Percentiles rank a stretch among this genome's conserved stretches.
Evolutionary conservation across 2,113 vertebrate genomes (phyloP).

Genomic region (Xyliphius kryptos): DNA sequence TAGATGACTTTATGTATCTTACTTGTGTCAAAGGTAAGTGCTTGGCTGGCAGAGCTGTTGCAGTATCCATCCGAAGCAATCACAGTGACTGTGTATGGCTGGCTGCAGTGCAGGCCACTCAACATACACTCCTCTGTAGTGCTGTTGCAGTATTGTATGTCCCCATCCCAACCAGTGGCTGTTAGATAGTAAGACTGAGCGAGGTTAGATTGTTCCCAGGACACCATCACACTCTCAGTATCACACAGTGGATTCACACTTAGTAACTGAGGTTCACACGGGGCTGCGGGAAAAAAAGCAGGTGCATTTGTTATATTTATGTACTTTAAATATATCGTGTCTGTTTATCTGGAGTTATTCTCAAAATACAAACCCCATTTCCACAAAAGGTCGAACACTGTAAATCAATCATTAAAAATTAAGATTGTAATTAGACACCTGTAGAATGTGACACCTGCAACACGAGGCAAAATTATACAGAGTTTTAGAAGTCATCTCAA

Average conservation of each 20-base stretch:
- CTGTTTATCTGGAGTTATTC: no score
- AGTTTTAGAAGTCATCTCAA: no score
- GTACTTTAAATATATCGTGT: no score
- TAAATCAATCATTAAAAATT: no score
- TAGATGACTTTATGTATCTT: no score
- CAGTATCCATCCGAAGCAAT: slow-evolving; percentile 52
- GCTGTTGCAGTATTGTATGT: slow-evolving; percentile 40
- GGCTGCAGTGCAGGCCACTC: slow-evolving; percentile 54
- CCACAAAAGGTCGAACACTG: no score
- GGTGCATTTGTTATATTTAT: no score
- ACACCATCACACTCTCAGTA: slow-evolving; percentile 35
- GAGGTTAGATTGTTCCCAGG: slow-evolving; percentile 52
- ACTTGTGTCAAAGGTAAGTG: slow-evolving; percentile 53
- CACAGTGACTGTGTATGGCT: slow-evolving; percentile 51
- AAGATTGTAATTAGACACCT: no score
- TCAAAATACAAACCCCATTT: no score
- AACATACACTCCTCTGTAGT: slow-evolving; percentile 53
- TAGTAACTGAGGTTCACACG: slow-evolving; percentile 58
- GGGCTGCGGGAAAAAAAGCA: slow-evolving; percentile 48
- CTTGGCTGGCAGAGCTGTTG: slow-evolving; percentile 46
- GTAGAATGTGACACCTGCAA: no score
- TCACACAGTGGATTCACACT: slow-evolving; percentile 42
- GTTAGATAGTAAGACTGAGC: slow-evolving; percentile 53
- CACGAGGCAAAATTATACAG: no score
- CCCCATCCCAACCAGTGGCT: slow-evolving; percentile 49